These are phyloP conservation scores for Pseudomugil tenellus DNA, from an alignment of 2,797 vertebrate species.

Conservation along the genomic window DNA sequence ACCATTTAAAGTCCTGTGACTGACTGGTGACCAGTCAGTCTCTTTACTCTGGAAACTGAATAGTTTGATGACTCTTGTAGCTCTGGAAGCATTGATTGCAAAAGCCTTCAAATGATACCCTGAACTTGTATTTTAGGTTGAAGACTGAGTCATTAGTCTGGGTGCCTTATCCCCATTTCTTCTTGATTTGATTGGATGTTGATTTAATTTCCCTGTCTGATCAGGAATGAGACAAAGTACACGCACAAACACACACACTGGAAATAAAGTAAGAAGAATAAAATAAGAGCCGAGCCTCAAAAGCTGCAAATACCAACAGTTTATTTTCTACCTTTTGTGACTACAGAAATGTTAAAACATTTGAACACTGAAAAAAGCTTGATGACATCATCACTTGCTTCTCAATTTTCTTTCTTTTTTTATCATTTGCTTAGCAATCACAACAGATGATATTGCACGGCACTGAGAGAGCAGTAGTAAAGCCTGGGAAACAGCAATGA, in stretches of 20 bases:
- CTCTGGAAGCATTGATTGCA: neutral
- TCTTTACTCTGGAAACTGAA: neutral
- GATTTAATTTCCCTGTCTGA: conserved; percentile 51
- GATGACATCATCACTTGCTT: conserved; percentile 95
- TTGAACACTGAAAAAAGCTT: conserved; percentile 97
- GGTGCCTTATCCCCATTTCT: conserved; percentile 19
- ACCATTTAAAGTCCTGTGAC: neutral
- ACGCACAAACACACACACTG: neutral
- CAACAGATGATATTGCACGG: conserved; percentile 99
- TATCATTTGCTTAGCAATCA: conserved; percentile 95
- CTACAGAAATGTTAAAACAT: conserved; percentile 99
- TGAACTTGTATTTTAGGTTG: conserved; percentile 38
- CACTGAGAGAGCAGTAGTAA: conserved; percentile 92
- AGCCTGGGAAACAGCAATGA: conserved; percentile 82
- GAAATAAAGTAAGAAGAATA: conserved; percentile 18
- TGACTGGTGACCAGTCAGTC: neutral
- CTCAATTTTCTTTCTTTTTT: conserved; percentile 83
- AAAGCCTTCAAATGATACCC: neutral
- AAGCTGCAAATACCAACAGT: conserved; percentile 98
- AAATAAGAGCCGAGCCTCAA: conserved; percentile 84
- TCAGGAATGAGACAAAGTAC: conserved; percentile 12
- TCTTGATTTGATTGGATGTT: conserved; percentile 47
- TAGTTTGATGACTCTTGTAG: neutral
- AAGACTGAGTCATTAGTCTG: conserved; percentile 19
- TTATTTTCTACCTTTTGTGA: conserved; percentile 98